phyloP scores from a whole-genome alignment of 2,113 vertebrate genomes.

The Thalassoma bifasciatum region DNA sequence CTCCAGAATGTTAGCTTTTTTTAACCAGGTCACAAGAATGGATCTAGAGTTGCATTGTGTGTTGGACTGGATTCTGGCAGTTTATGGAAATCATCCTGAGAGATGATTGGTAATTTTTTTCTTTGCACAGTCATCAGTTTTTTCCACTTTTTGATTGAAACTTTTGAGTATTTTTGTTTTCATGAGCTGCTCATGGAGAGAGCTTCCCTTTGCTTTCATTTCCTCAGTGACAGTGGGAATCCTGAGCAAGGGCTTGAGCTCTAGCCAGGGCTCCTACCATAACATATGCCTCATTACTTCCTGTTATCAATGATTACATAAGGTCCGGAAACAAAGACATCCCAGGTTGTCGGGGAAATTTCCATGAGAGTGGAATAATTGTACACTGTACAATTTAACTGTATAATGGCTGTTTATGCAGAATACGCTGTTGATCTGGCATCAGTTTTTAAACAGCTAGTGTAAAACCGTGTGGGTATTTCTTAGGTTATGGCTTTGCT shows the following conservation, averaged over 20 bases:
- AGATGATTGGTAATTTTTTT: constrained; percentile 47
- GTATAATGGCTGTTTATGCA: background rate
- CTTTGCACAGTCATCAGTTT: constrained; percentile 75
- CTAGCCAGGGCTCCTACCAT: constrained; percentile 65
- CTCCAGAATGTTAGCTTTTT: constrained; percentile 71
- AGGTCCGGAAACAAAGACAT: constrained; percentile 65
- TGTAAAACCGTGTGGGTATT: background rate
- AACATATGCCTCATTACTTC: constrained; percentile 74
- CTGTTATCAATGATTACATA: constrained; percentile 77
- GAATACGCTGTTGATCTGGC: background rate
- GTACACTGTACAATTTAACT: background rate
- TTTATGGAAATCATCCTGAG: constrained; percentile 10
- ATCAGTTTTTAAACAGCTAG: background rate
- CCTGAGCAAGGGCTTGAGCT: constrained; percentile 67
- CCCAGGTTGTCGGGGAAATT: constrained; percentile 42
- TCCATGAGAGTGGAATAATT: constrained; percentile 50
- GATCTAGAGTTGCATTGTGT: constrained; percentile 47
- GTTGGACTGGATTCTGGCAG: constrained; percentile 21
- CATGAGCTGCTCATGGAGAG: constrained; percentile 71
- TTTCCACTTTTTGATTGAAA: constrained; percentile 66
- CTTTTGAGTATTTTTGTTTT: constrained; percentile 70
- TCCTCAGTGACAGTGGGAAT: constrained; percentile 78
- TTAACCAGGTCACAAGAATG: constrained; percentile 59
- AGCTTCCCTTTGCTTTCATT: constrained; percentile 75
- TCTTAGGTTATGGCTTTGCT: background rate